These are phyloP conservation scores for Tamandua tetradactyla DNA, from an alignment of 2,797 vertebrate species.

Conservation along the genomic window DNA sequence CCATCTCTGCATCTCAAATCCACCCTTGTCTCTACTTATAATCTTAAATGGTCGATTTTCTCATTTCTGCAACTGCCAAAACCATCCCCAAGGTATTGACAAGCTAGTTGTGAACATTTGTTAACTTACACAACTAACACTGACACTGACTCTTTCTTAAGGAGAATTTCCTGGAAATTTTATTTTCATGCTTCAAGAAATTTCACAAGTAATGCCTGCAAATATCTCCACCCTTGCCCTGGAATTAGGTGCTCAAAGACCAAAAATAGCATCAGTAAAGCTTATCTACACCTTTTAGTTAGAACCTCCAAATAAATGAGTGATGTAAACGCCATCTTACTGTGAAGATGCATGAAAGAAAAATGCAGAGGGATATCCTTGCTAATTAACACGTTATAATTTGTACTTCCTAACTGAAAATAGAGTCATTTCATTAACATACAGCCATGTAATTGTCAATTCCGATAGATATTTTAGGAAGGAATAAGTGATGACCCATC, in stretches of 20 bases:
- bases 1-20: conserved; percentile 8
- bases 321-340: conserved; percentile 45
- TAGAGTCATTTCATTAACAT: conserved; percentile 50
- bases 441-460: neutral
- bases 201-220: conserved; percentile 64
- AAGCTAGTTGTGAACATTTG: conserved; percentile 26
- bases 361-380: conserved; percentile 36
- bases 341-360: conserved; percentile 25
- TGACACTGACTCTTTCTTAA: neutral
- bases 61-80: conserved; percentile 41
- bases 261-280: conserved; percentile 8
- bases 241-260: neutral
- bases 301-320: conserved; percentile 73
- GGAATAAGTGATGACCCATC: conserved; percentile 1
- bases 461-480: conserved; percentile 49
- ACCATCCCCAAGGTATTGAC: conserved; percentile 20
- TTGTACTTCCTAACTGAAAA: conserved; percentile 54
- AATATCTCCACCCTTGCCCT: neutral
- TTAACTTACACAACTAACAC: neutral
- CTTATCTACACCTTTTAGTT: conserved; percentile 38
- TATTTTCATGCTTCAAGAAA: conserved; percentile 33
- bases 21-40: conserved; percentile 28
- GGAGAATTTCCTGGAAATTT: conserved; percentile 61
- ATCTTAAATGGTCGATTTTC: conserved; percentile 42
- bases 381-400: conserved; percentile 63